Evolutionary conservation across 2,797 vertebrate species (phyloP), one percentile per base, ranked within the genome.

Genomic region (Anguilla megastoma): DNA sequence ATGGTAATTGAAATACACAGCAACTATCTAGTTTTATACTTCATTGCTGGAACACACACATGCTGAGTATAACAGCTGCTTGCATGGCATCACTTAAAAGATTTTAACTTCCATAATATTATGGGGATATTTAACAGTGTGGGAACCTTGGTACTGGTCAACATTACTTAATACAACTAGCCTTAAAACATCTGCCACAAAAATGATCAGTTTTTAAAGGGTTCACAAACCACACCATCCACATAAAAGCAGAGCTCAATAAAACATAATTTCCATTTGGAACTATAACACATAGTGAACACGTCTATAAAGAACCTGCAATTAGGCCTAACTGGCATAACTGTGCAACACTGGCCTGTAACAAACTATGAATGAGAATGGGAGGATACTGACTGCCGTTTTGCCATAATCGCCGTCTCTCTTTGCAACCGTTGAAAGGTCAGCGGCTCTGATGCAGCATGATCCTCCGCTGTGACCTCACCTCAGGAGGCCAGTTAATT

Each of bases 401-500:
- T 76, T 56, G 48, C 63, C 2, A 14, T 63, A 63, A 86, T 30
- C 12, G 16, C 60, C 3, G 36, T n/a, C 50, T 18, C 50, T 14
- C 52, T 82, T 60, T n/a, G 36, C 21, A 7, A 52, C 14, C 63
- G 50, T 48, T 79, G 41, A 88, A 88, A 88, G 87, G 87, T 88
- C 87, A 88, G 66, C 2, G n/a, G 24, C 69, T 85, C n/a, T 74
- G 54, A 85, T 85, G 50, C 87, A 41, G 66, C 21, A 18, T 56
- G 54, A 85, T 85, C 82, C 83, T 88, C 69, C 56, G 36, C 84
- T 79, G 69, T 30, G 83, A 76, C 54, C 52, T 63, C 87, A 88
- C 87, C 83, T 79, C n/a, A 21, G 84, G 84, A 85, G 84, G 87
- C 54, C n/a, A 71, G 52, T 85, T 88, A 88, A 88, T 88, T 88